Conservation (phyloP, 2,113 vertebrate genomes). For the Tetrax tetrax region DNA sequence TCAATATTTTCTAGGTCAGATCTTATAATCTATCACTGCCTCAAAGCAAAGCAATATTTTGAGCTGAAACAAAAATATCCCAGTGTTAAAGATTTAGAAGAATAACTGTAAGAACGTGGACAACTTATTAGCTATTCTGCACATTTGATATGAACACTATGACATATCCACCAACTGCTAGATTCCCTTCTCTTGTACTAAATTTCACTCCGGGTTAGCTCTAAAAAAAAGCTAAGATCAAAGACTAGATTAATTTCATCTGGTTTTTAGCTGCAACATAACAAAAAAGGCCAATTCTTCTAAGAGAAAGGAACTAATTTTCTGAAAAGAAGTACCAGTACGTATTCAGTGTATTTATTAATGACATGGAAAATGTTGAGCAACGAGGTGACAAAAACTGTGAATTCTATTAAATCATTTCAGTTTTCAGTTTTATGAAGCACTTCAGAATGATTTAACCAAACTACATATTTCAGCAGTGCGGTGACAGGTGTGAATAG, state of each 20-base stretch:
- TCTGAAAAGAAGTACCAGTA: not conserved
- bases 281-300: not conserved
- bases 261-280: not conserved
- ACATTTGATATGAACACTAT: not conserved
- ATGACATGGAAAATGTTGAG: not conserved
- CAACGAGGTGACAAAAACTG: slow-evolving; percentile 5
- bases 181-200: not conserved
- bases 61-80: not conserved
- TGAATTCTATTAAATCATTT: not conserved
- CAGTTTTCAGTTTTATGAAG: not conserved
- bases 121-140: not conserved
- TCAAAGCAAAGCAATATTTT: not conserved
- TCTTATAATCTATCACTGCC: not conserved
- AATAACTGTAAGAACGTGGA: not conserved
- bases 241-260: not conserved
- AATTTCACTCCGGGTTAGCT: not conserved
- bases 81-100: not conserved
- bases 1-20: not conserved
- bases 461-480: not conserved
- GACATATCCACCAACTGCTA: not conserved
- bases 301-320: not conserved
- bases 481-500: not conserved
- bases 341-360: slow-evolving; percentile 1
- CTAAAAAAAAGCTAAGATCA: not conserved
- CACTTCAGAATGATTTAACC: not conserved